Evolutionary conservation across 2,113 vertebrate genomes (phyloP), one percentile per base, ranked within the genome.

Genomic region (Meleagris gallopavo): DNA sequence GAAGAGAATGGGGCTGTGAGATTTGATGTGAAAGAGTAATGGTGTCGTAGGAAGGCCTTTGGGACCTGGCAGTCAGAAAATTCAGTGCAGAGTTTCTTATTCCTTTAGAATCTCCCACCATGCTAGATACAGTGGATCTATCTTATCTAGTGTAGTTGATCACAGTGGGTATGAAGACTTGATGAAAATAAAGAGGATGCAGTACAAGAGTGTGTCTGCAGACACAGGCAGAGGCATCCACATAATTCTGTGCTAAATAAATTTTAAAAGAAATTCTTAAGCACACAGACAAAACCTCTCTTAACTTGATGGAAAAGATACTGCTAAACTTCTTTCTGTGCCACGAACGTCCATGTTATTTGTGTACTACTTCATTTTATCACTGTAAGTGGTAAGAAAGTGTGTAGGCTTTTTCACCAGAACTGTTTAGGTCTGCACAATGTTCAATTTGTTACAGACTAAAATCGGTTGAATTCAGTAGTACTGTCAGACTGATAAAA

Each of bases 391-490:
- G 7, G 13, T 66, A 92, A 79, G 84, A 86, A 82, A 22, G 6
- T 46, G 8, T 2, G 2, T 16, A 79, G 7, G 6, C 6, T 89
- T 91, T 92, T 87, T 34, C 82, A 34, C 10, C 15, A 85, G 24
- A 91, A 55, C 27, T 79, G 24, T 69, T 90, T 54, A 66, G 11
- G 7, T 85, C 48, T 85, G 38, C 36, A 36, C n/a, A 48, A 54
- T 57, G 21, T 76, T 88, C 38, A 78, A 1, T 72, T 90, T 78
- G 6, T 69, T 92, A 52, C 32, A 87, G 43, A 58, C 15, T 73
- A 70, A 90, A 72, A 66, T 60, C 70, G 21, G 48, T 76, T 83
- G 60, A 94, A 88, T 88, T 82, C 71, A 87, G 16, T 64, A 73
- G 13, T 60, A 18, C 61, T 87, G 45, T 77, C 40, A 48, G 12